These are phyloP conservation scores for Cecidostiba fungosa DNA, from an alignment of 2,888 invertebrate genomes.

Conservation along the genomic window DNA sequence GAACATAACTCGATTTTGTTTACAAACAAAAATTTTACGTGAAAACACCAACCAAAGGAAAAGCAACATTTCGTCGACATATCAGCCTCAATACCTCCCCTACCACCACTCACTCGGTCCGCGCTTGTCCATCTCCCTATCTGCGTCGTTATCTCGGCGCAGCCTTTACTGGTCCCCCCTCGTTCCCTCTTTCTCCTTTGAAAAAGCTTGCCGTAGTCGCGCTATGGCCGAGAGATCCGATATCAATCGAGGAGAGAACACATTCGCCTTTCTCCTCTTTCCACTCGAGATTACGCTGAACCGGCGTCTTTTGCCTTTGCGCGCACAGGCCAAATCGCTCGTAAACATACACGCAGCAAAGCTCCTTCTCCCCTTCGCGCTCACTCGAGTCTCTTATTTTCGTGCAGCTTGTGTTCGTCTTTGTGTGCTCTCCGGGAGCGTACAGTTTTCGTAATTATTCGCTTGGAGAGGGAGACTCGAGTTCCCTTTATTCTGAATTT, in stretches of 20 bases:
- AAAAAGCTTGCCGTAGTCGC: neutral
- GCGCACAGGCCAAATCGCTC: constrained; percentile 47
- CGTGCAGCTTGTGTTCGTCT: constrained; percentile 16
- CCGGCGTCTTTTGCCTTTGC: constrained; percentile 44
- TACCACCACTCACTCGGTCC: neutral
- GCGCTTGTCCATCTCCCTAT: neutral
- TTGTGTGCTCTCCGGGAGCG: neutral
- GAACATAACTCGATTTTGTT: neutral
- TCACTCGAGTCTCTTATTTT: constrained; percentile 32
- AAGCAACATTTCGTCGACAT: neutral
- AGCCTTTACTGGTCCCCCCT: neutral
- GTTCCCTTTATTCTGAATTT: neutral
- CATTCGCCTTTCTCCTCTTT: constrained; percentile 27
- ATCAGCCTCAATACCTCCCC: neutral
- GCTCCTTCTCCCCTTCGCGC: neutral
- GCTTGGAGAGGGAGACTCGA: neutral
- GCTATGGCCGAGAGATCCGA: constrained; percentile 44
- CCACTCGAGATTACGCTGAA: constrained; percentile 59
- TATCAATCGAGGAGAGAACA: constrained; percentile 55
- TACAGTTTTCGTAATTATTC: constrained; percentile 11
- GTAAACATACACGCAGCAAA: constrained; percentile 44
- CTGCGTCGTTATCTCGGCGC: neutral
- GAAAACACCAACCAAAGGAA: neutral
- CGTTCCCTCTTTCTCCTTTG: neutral
- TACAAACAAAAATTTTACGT: neutral